phyloP scores from a whole-genome alignment of 2,888 invertebrate genomes.

The Cinara cedri region DNA sequence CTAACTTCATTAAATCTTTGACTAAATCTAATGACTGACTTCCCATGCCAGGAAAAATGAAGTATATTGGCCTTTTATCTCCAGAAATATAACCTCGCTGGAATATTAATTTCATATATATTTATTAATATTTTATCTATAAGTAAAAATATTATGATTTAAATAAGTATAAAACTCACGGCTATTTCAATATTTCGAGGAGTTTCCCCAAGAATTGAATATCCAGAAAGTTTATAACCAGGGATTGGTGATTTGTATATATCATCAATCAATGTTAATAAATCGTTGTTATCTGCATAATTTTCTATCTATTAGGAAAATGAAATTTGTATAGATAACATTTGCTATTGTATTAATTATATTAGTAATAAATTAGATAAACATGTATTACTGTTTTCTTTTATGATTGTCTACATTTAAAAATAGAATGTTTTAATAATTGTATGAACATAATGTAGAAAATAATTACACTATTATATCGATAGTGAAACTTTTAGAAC shows the following conservation, averaged over 20 bases:
- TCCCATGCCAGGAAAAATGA: slow-evolving; percentile 78
- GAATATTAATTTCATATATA: not conserved
- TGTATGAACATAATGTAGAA: too few relatives aligned
- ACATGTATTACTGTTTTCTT: too few relatives aligned
- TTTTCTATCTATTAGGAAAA: slow-evolving; percentile 21
- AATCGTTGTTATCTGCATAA: slow-evolving; percentile 58
- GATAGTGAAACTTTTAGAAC: too few relatives aligned
- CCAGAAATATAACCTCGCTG: slow-evolving; percentile 10
- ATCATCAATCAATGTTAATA: slow-evolving; percentile 61
- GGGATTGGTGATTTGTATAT: slow-evolving; percentile 62
- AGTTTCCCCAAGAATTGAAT: slow-evolving; percentile 40
- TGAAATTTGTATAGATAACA: not conserved
- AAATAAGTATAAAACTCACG: slow-evolving; percentile 4
- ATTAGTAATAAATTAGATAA: too few relatives aligned
- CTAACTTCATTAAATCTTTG: slow-evolving; percentile 70
- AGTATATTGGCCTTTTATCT: slow-evolving; percentile 66
- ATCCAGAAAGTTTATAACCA: slow-evolving; percentile 61
- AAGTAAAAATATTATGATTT: too few relatives aligned
- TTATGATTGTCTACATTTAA: too few relatives aligned
- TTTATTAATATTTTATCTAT: not conserved
- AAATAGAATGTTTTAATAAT: too few relatives aligned
- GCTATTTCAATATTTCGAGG: slow-evolving; percentile 32
- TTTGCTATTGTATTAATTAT: too few relatives aligned
- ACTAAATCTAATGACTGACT: slow-evolving; percentile 76
- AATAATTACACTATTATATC: too few relatives aligned